Percentiles rank a stretch among this genome's conserved stretches.
Conservation (phyloP, 2,113 vertebrate species). For the Coptodon rendalli region DNA sequence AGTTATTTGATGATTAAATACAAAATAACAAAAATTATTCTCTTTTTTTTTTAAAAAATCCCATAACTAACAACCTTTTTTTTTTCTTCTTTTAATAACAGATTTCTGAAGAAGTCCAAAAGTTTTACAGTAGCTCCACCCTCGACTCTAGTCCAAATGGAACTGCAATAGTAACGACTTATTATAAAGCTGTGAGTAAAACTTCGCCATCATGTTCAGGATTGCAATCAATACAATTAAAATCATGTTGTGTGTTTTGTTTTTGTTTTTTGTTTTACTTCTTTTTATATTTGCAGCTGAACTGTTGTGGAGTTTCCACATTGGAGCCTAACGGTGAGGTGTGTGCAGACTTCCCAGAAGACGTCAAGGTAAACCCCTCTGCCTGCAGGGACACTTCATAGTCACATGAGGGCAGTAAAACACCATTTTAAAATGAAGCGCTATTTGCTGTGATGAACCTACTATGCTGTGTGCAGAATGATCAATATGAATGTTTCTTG, state of each 20-base stretch:
- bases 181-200: constrained; percentile 64
- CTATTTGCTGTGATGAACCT: too few relatives aligned
- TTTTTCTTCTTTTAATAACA: constrained; percentile 37
- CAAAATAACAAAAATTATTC: not conserved
- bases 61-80: not conserved
- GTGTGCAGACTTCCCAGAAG: constrained; percentile 12
- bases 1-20: not conserved
- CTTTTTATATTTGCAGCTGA: constrained; percentile 48
- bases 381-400: not conserved
- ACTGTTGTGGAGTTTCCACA: constrained; percentile 53
- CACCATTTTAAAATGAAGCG: not conserved
- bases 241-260: not conserved
- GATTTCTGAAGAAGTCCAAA: constrained; percentile 84
- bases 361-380: constrained; percentile 22
- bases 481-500: not conserved
- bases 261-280: accelerated
- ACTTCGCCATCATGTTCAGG: accelerated
- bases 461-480: not conserved
- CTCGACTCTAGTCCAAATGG: constrained; percentile 41
- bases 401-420: constrained; percentile 24
- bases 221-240: not conserved
- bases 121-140: constrained; percentile 78
- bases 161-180: constrained; percentile 34
- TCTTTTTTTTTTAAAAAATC: not conserved
- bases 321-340: not conserved